Conservation (phyloP, 2,888 invertebrate species). For the Limnephilus marmoratus region DNA sequence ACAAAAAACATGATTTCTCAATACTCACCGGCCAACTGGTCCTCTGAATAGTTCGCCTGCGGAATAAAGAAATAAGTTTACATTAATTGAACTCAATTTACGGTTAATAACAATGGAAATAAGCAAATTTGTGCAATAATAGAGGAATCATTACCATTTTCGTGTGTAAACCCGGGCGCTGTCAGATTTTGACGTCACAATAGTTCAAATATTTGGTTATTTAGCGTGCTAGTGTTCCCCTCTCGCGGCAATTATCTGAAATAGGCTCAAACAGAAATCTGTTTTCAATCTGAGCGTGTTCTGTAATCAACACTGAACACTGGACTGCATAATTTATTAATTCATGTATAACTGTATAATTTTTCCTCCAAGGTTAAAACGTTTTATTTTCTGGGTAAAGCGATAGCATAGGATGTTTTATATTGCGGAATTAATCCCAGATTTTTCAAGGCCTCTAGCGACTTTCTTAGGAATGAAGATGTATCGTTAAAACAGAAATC, state of each 20-base stretch:
- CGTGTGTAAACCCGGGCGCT: conserved; percentile 61
- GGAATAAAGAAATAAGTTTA: conserved; percentile 67
- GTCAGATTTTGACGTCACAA: conserved; percentile 66
- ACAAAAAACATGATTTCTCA: conserved; percentile 63
- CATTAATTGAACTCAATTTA: conserved; percentile 37
- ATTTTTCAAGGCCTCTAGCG: neutral
- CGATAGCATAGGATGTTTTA: neutral
- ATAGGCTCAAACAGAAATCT: conserved; percentile 18
- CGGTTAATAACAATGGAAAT: conserved; percentile 18
- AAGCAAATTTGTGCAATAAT: conserved; percentile 15
- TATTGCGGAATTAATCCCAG: neutral
- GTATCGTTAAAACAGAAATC: neutral
- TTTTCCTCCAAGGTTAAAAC: no score
- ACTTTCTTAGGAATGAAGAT: neutral
- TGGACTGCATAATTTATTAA: neutral
- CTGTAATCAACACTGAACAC: no score
- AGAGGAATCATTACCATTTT: conserved; percentile 58
- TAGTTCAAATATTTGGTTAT: conserved; percentile 55
- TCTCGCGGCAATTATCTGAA: conserved; percentile 38
- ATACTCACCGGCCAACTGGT: conserved; percentile 93
- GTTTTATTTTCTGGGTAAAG: no score
- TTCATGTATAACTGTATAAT: neutral
- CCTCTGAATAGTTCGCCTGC: conserved; percentile 92
- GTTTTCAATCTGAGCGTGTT: neutral
- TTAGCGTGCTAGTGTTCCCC: conserved; percentile 38